Evolutionary conservation across 2,888 invertebrate species (phyloP), one percentile per base, ranked within the genome.

Genomic region (Salpingus planirostris): DNA sequence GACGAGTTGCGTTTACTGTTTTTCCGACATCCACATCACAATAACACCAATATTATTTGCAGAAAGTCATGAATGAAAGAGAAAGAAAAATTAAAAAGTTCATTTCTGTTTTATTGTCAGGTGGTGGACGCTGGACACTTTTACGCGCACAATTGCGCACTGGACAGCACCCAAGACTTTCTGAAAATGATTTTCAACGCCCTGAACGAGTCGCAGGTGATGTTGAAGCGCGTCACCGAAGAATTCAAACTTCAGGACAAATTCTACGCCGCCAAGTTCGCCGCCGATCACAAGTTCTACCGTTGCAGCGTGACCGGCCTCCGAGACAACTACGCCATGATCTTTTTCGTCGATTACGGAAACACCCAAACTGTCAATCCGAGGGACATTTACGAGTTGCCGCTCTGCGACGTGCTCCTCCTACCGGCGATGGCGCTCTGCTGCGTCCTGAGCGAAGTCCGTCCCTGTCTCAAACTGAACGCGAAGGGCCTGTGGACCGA

Each of bases 341-440:
- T 50, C 15, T 58, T 81, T 75, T 89, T 80, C 57, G 74, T 91
- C 29, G 92, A 93, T 65, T 82, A 74, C 59, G 92, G 92, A 10
- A 75, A 76, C 46, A 65, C 58, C 11, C 70, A 64, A 0, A 61
- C 65, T 23, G 62, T 80, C 15, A 52, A 57, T 29, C 43, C 56
- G 29, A 51, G 62, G 27, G 67, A 69, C 35, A 44, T 80, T 22
- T 69, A 68, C 29, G 54, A 62, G 11, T 44, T 72, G 15, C 61
- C 23, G 10, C 18, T 57, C 2, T 29, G 40, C 7, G 28, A 47
- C 13, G 45, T 48, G 25, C 49, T 48, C 39, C 36, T 48, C 12
- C 47, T 66, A 24, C 73, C 78, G 15, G 76, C 80, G 21, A 62
- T 78, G 13, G 80, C 82, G 10, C 70, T 86, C 49, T 78, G 83